Evolutionary conservation across 2,888 invertebrate genomes (phyloP), one percentile per base, ranked within the genome.

Genomic region (Caprella mutica): DNA sequence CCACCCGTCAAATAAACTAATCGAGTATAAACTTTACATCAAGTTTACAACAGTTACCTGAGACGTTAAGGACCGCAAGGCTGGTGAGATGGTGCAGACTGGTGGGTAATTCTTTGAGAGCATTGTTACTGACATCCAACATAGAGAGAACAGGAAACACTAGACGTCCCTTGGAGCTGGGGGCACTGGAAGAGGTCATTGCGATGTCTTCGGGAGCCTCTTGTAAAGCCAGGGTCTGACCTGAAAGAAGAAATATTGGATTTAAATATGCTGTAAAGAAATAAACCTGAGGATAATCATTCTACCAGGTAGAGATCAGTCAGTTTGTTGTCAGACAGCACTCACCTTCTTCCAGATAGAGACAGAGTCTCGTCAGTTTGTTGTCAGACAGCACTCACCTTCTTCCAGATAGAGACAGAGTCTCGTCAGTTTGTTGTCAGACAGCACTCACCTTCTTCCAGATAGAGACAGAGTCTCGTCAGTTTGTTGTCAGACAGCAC

Each of bases 141-240:
- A 93, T 92, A 3, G 92, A 91, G 55, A 98, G 79, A 71, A 86
- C 86, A 0, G 97, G 97, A 74, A 91, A 94, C 70, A 94, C 80
- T 2, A 94, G 78, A 42, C 84, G 79, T 0, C 81, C 77, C 69
- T 82, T 82, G 29, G 79, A 76, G 4, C n/a, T n/a, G n/a, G n/a
- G n/a, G n/a, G n/a, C n/a, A n/a, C n/a, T n/a, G n/a, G n/a, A n/a
- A n/a, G n/a, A n/a, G n/a, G n/a, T n/a, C n/a, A n/a, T n/a, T n/a
- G n/a, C n/a, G n/a, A n/a, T n/a, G n/a, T n/a, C n/a, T n/a, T n/a
- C n/a, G n/a, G n/a, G n/a, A n/a, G n/a, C n/a, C n/a, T n/a, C n/a
- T n/a, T n/a, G n/a, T n/a, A n/a, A n/a, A n/a, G n/a, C n/a, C n/a
- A n/a, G n/a, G n/a, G n/a, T n/a, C n/a, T n/a, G n/a, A n/a, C n/a